Conservation (phyloP, 2,888 invertebrate species). For the Rhorus exstirpatorius region DNA sequence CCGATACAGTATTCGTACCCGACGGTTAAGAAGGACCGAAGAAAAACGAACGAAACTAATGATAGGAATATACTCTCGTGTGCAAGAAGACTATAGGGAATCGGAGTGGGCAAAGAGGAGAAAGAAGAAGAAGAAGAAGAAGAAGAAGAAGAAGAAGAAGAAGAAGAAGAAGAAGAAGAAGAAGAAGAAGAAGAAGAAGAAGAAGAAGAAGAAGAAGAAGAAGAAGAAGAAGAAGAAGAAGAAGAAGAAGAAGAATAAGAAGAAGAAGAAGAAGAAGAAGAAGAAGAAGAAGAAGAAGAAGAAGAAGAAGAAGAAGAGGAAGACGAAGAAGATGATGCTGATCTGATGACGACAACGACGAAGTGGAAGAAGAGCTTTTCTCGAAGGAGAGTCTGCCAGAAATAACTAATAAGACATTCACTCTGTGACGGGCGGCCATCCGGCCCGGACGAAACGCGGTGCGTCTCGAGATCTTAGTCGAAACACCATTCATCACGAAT, state of each 20-base stretch:
- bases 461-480: constrained; percentile 78
- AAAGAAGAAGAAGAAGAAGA: constrained; percentile 58
- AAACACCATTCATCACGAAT: constrained; percentile 63
- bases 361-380: constrained; percentile 71
- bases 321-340: no score
- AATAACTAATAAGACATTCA: constrained; percentile 86
- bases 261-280: constrained; percentile 43
- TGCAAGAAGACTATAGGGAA: constrained; percentile 39
- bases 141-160: no score
- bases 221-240: constrained; percentile 40
- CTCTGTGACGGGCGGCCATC: constrained; percentile 86
- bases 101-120: constrained; percentile 18
- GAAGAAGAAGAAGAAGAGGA: constrained; percentile 45
- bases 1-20: constrained; percentile 7
- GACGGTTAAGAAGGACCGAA: constrained; percentile 1
- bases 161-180: constrained; percentile 49
- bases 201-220: constrained; percentile 33
- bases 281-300: constrained; percentile 50
- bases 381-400: constrained; percentile 81
- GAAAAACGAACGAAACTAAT: constrained; percentile 2
- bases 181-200: constrained; percentile 47
- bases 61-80: constrained; percentile 48
- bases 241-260: constrained; percentile 45
- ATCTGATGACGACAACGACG: constrained; percentile 71
- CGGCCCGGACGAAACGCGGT: constrained; percentile 86